Evolutionary conservation across 2,113 vertebrate species (phyloP).

Genomic region (Nanorana parkeri): DNA sequence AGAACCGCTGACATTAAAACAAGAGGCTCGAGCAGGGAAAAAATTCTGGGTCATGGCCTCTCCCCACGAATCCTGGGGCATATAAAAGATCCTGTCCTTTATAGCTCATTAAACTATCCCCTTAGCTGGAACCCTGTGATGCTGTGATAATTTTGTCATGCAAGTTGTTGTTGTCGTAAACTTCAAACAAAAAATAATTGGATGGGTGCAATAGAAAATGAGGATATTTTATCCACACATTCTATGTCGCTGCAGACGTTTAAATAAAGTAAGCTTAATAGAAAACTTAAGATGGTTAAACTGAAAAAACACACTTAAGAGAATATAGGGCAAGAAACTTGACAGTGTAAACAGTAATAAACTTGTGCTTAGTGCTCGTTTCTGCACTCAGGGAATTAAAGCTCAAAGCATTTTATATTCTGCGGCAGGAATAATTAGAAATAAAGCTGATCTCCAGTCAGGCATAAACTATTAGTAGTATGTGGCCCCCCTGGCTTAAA

Average conservation of each 20-base stretch:
- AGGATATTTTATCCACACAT: not conserved
- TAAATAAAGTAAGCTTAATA: not conserved
- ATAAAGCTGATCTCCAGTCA: too few relatives aligned
- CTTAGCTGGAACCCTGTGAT: conserved; percentile 33
- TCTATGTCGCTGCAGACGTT: not conserved
- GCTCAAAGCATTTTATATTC: too few relatives aligned
- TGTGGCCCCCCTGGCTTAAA: too few relatives aligned
- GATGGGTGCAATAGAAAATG: not conserved
- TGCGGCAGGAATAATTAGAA: too few relatives aligned
- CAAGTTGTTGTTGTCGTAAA: conserved; percentile 41
- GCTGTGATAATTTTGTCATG: conserved; percentile 38
- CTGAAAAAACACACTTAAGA: too few relatives aligned
- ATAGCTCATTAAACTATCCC: conserved; percentile 47
- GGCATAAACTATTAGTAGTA: too few relatives aligned
- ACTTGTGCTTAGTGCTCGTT: too few relatives aligned
- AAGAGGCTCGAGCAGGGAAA: conserved; percentile 53
- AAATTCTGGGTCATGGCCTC: conserved; percentile 48
- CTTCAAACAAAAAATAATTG: conserved; percentile 37
- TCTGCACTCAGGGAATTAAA: too few relatives aligned
- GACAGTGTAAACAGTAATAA: too few relatives aligned
- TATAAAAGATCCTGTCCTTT: conserved; percentile 49
- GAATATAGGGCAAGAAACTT: too few relatives aligned
- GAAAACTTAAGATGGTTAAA: too few relatives aligned
- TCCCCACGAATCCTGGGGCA: conserved; percentile 44
- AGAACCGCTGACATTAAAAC: conserved; percentile 55